Evolutionary conservation across 2,113 vertebrate genomes (phyloP).

Genomic region (Rhinolophus sinicus): DNA sequence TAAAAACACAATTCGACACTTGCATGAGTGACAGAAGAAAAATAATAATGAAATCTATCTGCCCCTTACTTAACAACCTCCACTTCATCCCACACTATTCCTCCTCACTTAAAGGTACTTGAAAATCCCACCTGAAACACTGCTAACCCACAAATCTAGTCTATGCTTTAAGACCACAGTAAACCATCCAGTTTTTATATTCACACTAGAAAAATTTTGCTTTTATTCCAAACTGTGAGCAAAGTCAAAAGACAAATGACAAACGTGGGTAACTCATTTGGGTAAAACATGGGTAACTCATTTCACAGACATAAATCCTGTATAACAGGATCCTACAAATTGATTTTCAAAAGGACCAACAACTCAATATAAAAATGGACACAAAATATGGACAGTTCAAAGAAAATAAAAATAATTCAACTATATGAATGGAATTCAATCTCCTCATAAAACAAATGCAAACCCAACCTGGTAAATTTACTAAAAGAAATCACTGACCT

Average conservation of each 20-base stretch:
- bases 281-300: constrained; percentile 14
- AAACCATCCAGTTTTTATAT: not conserved
- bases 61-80: not conserved
- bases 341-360: not conserved
- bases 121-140: constrained; percentile 3
- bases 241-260: constrained; percentile 50
- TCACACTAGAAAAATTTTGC: not conserved
- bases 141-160: not conserved
- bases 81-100: not conserved
- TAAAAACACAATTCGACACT: not conserved
- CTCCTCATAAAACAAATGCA: constrained; percentile 38
- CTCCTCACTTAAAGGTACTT: not conserved
- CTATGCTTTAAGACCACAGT: not conserved
- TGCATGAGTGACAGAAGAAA: not conserved
- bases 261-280: not conserved
- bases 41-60: not conserved
- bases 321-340: not conserved
- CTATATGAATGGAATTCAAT: not conserved
- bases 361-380: not conserved
- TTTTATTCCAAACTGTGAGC: not conserved
- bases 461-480: constrained; percentile 2
- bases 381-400: not conserved
- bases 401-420: constrained; percentile 4
- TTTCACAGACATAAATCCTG: constrained; percentile 11
- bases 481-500: not conserved